These are phyloP conservation scores for Lasioglossum calceatum DNA, from an alignment of 2,888 invertebrate genomes.

Conservation along the genomic window DNA sequence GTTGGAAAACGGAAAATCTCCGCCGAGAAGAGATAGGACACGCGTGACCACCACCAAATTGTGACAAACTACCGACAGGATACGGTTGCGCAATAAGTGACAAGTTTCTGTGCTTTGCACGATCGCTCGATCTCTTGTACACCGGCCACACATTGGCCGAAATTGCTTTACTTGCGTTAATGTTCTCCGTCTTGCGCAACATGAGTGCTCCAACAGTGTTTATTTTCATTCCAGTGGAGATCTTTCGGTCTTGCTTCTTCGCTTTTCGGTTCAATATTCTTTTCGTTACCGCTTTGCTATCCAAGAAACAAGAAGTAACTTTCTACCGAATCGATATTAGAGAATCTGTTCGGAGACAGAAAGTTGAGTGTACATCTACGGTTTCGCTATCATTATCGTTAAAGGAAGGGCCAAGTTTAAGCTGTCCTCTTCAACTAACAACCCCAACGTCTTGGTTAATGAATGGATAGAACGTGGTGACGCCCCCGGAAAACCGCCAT, in stretches of 20 bases:
- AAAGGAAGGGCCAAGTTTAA: constrained; percentile 10
- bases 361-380: not conserved
- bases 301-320: not conserved
- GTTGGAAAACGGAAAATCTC: constrained; percentile 8
- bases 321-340: not conserved
- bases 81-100: constrained; percentile 79
- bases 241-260: too few species aligned
- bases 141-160: constrained; percentile 54
- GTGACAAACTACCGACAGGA: constrained; percentile 63
- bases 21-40: constrained; percentile 6
- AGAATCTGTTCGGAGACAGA: not conserved
- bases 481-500: not conserved
- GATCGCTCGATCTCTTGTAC: constrained; percentile 78
- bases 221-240: not conserved
- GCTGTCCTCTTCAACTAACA: not conserved
- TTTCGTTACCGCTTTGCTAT: not conserved
- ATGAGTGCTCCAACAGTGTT: constrained; percentile 31
- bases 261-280: not conserved
- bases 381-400: not conserved
- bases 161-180: constrained; percentile 70
- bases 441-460: not conserved
- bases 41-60: constrained; percentile 41
- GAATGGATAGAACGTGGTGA: not conserved
- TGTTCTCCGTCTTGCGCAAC: constrained; percentile 29
- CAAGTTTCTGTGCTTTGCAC: constrained; percentile 77